Base-by-base conservation (phyloP, 1,140 invertebrate species). In the Dolichoris vasculosae region DNA sequence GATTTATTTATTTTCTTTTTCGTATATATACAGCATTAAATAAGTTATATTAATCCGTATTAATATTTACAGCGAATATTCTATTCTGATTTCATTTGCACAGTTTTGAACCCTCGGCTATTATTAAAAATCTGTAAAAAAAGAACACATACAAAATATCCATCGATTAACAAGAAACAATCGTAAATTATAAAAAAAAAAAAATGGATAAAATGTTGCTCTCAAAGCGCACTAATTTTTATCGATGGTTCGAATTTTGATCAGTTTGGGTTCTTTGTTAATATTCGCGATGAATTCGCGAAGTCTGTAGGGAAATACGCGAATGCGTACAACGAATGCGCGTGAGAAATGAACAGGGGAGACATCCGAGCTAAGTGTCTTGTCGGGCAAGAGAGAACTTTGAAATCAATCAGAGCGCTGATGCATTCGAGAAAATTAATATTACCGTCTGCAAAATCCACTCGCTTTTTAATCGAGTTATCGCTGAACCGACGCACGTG, bases 341-440 rank as follows among this genome's bases (percentile, higher is more conserved):
- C 85, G 84, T 84, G 86, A 86, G 67, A 55, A 51, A 40, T 46
- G 67, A 82, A 35, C 15, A n/a, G 84, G 87, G 85, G 83, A 83
- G 87, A 83, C 88, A 87, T 84, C 87, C 67, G 82, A 89, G 87
- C 87, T 87, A 85, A 89, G 89, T 87, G 88, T 89, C 89, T 89
- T 89, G 89, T 85, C 85, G 87, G 86, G 79, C 81, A 83, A 46
- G 38, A 40, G 87, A 87, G 87, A 91, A 90, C 88, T 90, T 91
- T 89, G 86, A 88, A 89, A 89, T 90, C 90, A 91, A 91, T 90
- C 89, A 90, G 88, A 88, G 88, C 88, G 85, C 89, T 88, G 89
- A 89, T 89, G 89, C 89, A 90, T 90, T 89, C 86, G 88, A 87
- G 90, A 91, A 90, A 89, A 90, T 90, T 89, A 90, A 90, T 90